Percentiles rank a stretch among this genome's conserved stretches.
These are phyloP conservation scores for Aelia acuminata DNA, from an alignment of 2,888 invertebrate species.

Conservation along the genomic window DNA sequence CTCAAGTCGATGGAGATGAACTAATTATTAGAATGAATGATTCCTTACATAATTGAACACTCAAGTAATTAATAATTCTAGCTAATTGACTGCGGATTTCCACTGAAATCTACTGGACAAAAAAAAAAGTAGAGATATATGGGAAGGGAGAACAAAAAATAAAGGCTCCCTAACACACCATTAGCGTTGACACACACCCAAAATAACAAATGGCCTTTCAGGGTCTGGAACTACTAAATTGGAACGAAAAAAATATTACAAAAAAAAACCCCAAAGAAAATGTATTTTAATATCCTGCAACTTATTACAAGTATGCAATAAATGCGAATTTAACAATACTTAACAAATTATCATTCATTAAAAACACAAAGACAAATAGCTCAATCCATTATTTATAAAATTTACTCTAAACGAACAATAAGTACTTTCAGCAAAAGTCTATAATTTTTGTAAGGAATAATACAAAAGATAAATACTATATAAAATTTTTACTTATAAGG, in stretches of 20 bases:
- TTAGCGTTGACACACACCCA: not conserved
- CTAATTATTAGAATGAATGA: not conserved
- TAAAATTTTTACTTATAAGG: too few relatives aligned
- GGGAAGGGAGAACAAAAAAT: not conserved
- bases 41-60: not conserved
- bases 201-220: not conserved
- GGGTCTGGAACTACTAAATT: not conserved
- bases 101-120: not conserved
- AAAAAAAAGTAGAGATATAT: not conserved
- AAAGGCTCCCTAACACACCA: slow-evolving; percentile 1
- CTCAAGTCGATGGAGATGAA: not conserved
- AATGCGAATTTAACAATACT: too few relatives aligned
- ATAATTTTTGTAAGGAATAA: too few relatives aligned
- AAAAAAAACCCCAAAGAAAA: not conserved
- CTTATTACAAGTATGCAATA: too few relatives aligned
- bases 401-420: too few relatives aligned
- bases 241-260: not conserved
- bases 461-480: too few relatives aligned
- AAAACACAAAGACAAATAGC: too few relatives aligned
- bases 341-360: too few relatives aligned
- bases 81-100: not conserved
- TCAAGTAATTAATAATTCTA: not conserved
- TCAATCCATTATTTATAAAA: too few relatives aligned
- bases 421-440: too few relatives aligned
- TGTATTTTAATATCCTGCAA: too few relatives aligned